phyloP scores from a whole-genome alignment of 2,888 invertebrate species.

The Melanophora roralis region DNA sequence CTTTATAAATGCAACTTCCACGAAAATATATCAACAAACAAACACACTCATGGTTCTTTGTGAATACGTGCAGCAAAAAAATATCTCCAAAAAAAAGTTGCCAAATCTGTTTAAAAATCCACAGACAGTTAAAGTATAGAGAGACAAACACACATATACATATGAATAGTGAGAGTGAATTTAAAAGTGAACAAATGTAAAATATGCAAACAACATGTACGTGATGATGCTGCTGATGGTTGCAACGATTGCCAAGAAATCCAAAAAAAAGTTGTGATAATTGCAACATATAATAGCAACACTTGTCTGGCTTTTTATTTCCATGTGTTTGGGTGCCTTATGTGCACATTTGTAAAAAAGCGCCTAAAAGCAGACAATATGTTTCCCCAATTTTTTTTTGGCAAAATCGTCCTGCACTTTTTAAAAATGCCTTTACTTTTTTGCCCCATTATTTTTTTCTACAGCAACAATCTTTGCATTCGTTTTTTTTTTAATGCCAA shows the following conservation, averaged over 20 bases:
- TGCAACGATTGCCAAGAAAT: conserved; percentile 7
- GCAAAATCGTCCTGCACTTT: conserved; percentile 16
- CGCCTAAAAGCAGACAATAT: conserved; percentile 58
- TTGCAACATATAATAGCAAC: conserved; percentile 19
- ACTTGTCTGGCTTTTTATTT: conserved; percentile 37
- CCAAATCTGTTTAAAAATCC: conserved; percentile 35
- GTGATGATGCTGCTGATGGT: conserved; percentile 42
- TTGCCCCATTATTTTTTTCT: background rate
- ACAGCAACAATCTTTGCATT: background rate
- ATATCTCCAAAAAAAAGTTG: background rate
- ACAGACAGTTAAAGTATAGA: conserved; percentile 42
- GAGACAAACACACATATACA: background rate
- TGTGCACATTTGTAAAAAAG: background rate
- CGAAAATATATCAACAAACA: background rate
- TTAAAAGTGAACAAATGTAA: conserved; percentile 34
- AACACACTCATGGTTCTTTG: background rate
- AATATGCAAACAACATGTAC: conserved; percentile 49
- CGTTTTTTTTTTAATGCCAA: background rate
- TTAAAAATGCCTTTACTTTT: background rate
- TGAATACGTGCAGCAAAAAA: background rate
- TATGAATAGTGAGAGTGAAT: background rate
- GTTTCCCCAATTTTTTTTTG: conserved; percentile 35
- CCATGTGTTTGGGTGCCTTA: background rate
- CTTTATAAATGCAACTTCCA: conserved; percentile 17
- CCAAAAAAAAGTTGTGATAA: background rate